Conservation (phyloP, 1,140 invertebrate genomes). For the Lordiphosa collinella region DNA sequence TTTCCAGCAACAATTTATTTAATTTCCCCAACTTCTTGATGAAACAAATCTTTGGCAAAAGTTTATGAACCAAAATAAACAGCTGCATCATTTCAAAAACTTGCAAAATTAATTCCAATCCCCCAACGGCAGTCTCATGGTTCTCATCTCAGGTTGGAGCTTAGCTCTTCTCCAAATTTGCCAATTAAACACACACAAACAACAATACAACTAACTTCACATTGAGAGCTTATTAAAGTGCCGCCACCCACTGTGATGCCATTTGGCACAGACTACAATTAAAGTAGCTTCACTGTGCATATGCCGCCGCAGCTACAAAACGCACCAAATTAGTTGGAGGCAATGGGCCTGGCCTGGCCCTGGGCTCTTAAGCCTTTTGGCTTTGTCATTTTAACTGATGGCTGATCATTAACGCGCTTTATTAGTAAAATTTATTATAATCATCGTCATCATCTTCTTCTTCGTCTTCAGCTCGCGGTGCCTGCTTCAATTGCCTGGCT, state of each 20-base stretch:
- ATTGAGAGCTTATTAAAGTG: neutral
- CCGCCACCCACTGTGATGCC: neutral
- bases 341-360: neutral
- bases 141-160: no score
- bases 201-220: no score
- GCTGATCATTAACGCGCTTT: conserved; percentile 70
- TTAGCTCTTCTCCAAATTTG: neutral
- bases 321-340: conserved; percentile 27
- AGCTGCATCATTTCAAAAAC: no score
- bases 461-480: neutral
- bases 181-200: no score
- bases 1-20: no score
- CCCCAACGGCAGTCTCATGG: no score
- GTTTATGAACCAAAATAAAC: no score
- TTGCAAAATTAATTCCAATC: no score
- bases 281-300: conserved; percentile 37
- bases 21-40: no score
- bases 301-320: no score
- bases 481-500: conserved; percentile 33
- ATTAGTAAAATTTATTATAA: conserved; percentile 76
- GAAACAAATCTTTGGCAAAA: no score
- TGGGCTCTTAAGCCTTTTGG: conserved; percentile 23
- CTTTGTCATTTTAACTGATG: conserved; percentile 56
- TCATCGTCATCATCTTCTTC: conserved; percentile 9
- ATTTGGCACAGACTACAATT: conserved; percentile 36